Percentiles rank a stretch among this genome's conserved stretches.
These are phyloP conservation scores for Gnathonemus longibarbis DNA, from an alignment of 2,113 vertebrate species.

Conservation along the genomic window DNA sequence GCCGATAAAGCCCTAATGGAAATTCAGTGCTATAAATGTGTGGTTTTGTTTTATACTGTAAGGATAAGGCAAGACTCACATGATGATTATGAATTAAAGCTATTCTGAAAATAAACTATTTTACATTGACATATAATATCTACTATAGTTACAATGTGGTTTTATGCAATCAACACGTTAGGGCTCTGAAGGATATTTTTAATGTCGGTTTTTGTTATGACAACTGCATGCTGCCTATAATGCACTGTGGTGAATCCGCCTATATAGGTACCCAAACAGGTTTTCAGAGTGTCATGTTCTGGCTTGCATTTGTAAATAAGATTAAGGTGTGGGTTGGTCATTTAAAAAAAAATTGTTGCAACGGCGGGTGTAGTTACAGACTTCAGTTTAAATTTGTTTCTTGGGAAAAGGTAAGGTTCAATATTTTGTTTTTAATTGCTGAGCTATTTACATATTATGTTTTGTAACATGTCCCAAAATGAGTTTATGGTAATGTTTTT, in stretches of 20 bases:
- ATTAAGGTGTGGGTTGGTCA: background rate
- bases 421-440: background rate
- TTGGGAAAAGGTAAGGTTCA: slow-evolving; percentile 1
- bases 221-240: background rate
- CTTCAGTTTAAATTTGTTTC: background rate
- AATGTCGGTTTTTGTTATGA: background rate
- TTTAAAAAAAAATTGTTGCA: background rate
- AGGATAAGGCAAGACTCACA: background rate
- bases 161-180: background rate
- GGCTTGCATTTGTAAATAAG: background rate
- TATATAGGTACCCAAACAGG: slow-evolving; percentile 4
- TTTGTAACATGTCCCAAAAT: background rate
- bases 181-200: background rate
- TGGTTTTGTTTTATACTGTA: background rate
- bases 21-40: background rate
- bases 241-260: background rate
- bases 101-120: background rate
- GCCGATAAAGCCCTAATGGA: background rate
- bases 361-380: background rate
- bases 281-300: slow-evolving; percentile 2
- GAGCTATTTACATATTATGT: background rate
- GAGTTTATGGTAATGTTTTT: background rate
- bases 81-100: background rate
- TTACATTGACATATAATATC: background rate
- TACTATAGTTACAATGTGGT: background rate